These are phyloP conservation scores for Cephus sareptanus DNA, from an alignment of 2,888 invertebrate species.

Conservation along the genomic window DNA sequence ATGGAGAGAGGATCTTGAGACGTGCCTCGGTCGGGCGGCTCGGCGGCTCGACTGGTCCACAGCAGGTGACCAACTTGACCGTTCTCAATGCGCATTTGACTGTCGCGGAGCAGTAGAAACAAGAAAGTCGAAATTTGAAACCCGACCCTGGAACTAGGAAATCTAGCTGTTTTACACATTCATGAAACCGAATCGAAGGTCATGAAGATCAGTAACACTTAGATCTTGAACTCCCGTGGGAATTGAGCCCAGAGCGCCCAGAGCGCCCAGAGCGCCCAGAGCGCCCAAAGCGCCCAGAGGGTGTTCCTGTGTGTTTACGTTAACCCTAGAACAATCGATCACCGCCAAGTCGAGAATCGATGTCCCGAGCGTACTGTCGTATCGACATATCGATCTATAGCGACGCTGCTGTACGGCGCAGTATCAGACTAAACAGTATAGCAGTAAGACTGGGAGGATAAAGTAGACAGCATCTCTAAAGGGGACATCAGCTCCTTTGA, in stretches of 20 bases:
- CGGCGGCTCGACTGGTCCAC: too few species aligned
- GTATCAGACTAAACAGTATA: too few species aligned
- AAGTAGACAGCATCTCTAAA: too few species aligned
- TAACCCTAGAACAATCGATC: constrained; percentile 63
- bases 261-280: too few species aligned
- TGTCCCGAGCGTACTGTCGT: constrained; percentile 37
- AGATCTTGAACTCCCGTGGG: constrained; percentile 32
- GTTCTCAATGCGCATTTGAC: too few species aligned
- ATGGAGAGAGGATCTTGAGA: neutral
- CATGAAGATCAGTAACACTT: constrained; percentile 50
- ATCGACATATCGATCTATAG: neutral
- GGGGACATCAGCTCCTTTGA: constrained; percentile 37
- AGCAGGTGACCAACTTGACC: too few species aligned
- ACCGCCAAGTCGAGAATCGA: constrained; percentile 47
- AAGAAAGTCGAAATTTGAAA: too few species aligned
- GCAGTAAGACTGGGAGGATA: too few species aligned
- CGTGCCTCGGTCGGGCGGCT: too few species aligned
- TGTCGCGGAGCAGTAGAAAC: too few species aligned
- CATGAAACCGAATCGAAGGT: constrained; percentile 62
- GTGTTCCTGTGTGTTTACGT: constrained; percentile 60
- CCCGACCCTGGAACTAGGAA: neutral
- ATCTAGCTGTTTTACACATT: constrained; percentile 55
- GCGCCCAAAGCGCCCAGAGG: constrained; percentile 31
- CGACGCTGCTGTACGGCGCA: too few species aligned
- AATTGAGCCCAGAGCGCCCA: constrained; percentile 32